Evolutionary conservation across 37 sponge, comb jelly and placozoan species (phyloP).

Genomic region (Diacarnus erythraeanus): DNA sequence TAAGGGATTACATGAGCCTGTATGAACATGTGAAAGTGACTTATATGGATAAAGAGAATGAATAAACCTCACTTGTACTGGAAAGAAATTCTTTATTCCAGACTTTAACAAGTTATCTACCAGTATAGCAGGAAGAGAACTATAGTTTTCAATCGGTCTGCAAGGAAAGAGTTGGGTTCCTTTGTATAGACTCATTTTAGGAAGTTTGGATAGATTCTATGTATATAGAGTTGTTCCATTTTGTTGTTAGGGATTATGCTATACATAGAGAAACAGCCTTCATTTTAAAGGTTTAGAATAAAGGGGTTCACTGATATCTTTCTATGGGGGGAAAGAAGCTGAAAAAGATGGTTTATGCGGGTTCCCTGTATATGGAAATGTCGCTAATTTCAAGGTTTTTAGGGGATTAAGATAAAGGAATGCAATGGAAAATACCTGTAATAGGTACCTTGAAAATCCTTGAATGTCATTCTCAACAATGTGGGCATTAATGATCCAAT

Average conservation of each 20-base stretch:
- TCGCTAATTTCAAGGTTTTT: too few relatives aligned
- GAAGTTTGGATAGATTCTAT: too few relatives aligned
- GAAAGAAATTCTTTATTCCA: constrained; percentile 49
- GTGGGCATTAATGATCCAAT: constrained; percentile 54
- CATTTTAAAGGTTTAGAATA: too few relatives aligned
- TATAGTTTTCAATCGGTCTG: constrained; percentile 27
- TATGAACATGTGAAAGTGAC: background rate
- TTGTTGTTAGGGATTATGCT: too few relatives aligned
- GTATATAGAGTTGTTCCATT: too few relatives aligned
- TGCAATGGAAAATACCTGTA: background rate
- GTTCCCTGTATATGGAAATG: too few relatives aligned
- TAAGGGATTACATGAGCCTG: constrained; percentile 45
- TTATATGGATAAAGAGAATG: background rate
- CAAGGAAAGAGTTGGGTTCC: background rate
- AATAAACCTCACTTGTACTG: constrained; percentile 56
- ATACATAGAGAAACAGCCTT: too few relatives aligned
- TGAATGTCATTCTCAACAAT: constrained; percentile 51
- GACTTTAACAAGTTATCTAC: constrained; percentile 42
- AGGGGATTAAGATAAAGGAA: too few relatives aligned
- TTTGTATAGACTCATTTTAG: too few relatives aligned
- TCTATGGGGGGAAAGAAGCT: too few relatives aligned
- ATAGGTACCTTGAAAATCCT: constrained; percentile 10
- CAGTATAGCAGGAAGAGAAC: constrained; percentile 23
- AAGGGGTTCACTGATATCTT: too few relatives aligned
- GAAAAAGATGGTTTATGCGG: too few relatives aligned